These are phyloP conservation scores for Archaeoteleia sp. DNA, from an alignment of 2,888 invertebrate genomes.

Conservation along the genomic window DNA sequence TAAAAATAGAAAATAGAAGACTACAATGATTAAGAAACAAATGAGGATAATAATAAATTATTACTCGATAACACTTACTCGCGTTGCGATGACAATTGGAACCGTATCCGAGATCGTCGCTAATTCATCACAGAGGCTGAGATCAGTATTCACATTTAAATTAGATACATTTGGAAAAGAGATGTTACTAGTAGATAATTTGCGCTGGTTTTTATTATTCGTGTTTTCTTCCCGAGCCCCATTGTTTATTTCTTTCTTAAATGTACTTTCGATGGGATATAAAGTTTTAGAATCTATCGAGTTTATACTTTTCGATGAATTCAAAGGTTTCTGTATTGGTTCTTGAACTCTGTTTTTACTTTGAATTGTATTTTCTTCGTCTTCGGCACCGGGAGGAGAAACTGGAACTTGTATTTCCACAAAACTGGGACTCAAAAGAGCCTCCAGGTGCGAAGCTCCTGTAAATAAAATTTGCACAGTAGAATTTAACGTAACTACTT, in stretches of 20 bases:
- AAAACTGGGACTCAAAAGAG: slow-evolving; percentile 48
- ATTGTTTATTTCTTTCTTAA: slow-evolving; percentile 5
- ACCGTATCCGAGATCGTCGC: slow-evolving; percentile 5
- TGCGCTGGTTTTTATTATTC: slow-evolving; percentile 13
- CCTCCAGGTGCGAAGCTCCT: slow-evolving; percentile 55
- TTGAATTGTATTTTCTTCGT: slow-evolving; percentile 20
- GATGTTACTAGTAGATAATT: slow-evolving; percentile 15
- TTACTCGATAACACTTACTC: slow-evolving; percentile 13
- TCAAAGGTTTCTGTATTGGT: slow-evolving; percentile 14
- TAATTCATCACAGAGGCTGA: slow-evolving; percentile 26
- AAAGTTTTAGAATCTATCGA: slow-evolving; percentile 11
- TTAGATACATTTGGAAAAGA: slow-evolving; percentile 24
- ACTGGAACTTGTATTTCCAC: slow-evolving; percentile 50
- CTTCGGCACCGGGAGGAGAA: slow-evolving; percentile 21
- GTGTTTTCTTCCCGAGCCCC: slow-evolving; percentile 6
- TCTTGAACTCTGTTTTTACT: slow-evolving; percentile 12
- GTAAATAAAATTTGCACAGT: slow-evolving; percentile 14
- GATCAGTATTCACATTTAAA: slow-evolving; percentile 19
- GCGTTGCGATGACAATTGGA: not conserved
- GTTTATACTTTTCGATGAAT: slow-evolving; percentile 9
- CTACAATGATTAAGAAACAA: not conserved
- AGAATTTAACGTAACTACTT: no score
- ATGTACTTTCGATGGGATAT: not conserved
- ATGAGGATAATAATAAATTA: not conserved
- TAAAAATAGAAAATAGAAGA: no score